Conservation (phyloP, 1,140 invertebrate genomes). For the Pseudoatta argentina region DNA sequence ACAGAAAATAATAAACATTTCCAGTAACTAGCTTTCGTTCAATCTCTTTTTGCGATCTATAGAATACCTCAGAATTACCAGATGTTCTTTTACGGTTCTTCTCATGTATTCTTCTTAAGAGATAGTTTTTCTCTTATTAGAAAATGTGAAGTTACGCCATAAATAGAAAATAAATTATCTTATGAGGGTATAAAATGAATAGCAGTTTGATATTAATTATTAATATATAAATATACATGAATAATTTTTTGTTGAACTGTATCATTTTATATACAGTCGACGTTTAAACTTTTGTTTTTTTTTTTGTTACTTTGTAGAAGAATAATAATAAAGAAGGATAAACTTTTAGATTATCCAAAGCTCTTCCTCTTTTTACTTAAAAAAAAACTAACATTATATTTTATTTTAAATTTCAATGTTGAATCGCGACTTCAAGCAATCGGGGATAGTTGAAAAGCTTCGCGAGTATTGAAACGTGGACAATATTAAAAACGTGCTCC, state of each 20-base stretch:
- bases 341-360: background rate
- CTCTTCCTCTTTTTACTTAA: background rate
- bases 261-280: background rate
- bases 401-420: slow-evolving; percentile 5
- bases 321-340: background rate
- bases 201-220: background rate
- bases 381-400: background rate
- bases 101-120: slow-evolving; percentile 7
- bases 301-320: background rate
- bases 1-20: slow-evolving; percentile 64
- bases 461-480: slow-evolving; percentile 6
- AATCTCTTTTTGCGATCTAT: background rate
- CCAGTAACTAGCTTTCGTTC: background rate
- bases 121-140: background rate
- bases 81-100: slow-evolving; percentile 12
- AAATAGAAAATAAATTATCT: slow-evolving; percentile 12
- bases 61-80: background rate
- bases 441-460: background rate
- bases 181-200: background rate
- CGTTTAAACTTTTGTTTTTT: background rate
- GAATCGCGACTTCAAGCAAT: slow-evolving; percentile 8
- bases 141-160: background rate
- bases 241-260: no score
- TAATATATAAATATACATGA: no score
- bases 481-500: slow-evolving; percentile 8